Evolutionary conservation across 2,113 vertebrate species (phyloP).

Genomic region (Arizona elegans): DNA sequence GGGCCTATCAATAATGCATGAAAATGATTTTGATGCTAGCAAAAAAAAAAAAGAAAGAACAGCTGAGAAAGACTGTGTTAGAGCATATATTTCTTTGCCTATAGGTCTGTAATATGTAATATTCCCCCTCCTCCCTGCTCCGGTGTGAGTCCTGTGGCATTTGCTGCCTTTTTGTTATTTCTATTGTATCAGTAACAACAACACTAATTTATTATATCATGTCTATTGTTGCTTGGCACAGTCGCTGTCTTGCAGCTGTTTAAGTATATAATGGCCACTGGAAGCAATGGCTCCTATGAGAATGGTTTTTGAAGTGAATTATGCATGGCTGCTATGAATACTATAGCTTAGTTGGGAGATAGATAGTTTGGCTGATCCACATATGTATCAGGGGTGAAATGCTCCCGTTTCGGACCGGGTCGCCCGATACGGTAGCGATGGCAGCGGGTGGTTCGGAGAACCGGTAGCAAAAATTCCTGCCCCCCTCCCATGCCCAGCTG

Average conservation of each 20-base stretch:
- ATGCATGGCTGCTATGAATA: not conserved
- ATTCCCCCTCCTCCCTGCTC: not conserved
- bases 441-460: too few species aligned
- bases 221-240: not conserved
- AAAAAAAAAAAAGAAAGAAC: slow-evolving; percentile 53
- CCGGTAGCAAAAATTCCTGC: too few species aligned
- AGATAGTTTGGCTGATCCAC: not conserved
- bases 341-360: not conserved
- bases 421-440: too few species aligned
- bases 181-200: not conserved
- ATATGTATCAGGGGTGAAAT: not conserved
- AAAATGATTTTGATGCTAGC: slow-evolving; percentile 66
- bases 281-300: not conserved
- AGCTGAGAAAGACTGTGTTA: slow-evolving; percentile 41
- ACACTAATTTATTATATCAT: not conserved
- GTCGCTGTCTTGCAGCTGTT: not conserved
- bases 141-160: not conserved
- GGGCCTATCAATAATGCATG: slow-evolving; percentile 81
- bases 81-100: slow-evolving; percentile 20
- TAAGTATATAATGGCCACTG: not conserved
- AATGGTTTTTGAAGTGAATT: not conserved
- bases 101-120: fast-evolving
- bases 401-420: too few species aligned
- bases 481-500: too few species aligned
- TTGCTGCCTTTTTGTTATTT: not conserved